These are phyloP conservation scores for Tupiocoris notatus DNA, from an alignment of 2,888 invertebrate species.

Conservation along the genomic window DNA sequence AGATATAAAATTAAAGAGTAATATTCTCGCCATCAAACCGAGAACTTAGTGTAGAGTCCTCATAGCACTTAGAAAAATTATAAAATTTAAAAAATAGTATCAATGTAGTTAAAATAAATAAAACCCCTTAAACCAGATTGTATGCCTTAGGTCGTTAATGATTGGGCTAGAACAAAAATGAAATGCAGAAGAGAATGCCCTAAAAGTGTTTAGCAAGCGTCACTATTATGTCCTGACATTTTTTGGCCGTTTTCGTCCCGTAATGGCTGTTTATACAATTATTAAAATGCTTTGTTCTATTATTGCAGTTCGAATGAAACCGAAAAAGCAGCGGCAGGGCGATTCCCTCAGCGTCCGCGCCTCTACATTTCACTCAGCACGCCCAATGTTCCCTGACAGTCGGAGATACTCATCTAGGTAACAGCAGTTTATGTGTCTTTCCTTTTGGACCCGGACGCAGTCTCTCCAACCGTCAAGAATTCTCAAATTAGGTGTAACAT, in stretches of 20 bases:
- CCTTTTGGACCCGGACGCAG: neutral
- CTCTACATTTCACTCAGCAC: conserved; percentile 12
- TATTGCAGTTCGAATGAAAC: conserved; percentile 28
- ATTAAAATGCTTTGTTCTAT: neutral
- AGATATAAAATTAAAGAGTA: too few relatives aligned
- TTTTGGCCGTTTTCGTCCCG: neutral
- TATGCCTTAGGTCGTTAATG: too few relatives aligned
- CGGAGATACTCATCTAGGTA: conserved; percentile 23
- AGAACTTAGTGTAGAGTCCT: too few relatives aligned
- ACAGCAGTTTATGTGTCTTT: neutral
- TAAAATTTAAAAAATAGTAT: too few relatives aligned
- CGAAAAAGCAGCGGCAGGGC: conserved; percentile 11
- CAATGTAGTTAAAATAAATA: too few relatives aligned
- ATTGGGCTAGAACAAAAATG: too few relatives aligned
- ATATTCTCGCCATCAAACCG: too few relatives aligned
- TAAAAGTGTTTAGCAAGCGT: too few relatives aligned
- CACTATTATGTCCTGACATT: too few relatives aligned
- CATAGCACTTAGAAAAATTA: too few relatives aligned
- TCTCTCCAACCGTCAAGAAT: neutral
- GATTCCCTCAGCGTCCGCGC: conserved; percentile 3
- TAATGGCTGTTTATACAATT: neutral
- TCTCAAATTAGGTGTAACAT: neutral
- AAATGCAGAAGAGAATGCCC: too few relatives aligned
- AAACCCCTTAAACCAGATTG: too few relatives aligned
- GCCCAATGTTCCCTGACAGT: conserved; percentile 25